Conservation (phyloP, 2,888 invertebrate species). For the Ellobium chinense region DNA sequence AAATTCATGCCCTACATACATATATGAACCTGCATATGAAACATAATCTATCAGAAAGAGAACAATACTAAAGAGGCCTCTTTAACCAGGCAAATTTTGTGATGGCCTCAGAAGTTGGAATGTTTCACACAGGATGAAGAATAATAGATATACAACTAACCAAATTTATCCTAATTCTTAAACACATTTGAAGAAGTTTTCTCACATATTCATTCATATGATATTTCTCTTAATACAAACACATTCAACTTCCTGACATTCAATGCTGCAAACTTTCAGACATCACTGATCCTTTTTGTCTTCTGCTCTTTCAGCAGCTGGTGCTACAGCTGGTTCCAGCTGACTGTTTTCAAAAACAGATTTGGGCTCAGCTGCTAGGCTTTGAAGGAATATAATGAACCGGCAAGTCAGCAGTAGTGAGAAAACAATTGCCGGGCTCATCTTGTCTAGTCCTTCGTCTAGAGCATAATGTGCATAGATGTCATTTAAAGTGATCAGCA, state of each 20-base stretch:
- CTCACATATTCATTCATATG: too few relatives aligned
- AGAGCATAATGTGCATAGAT: conserved; percentile 86
- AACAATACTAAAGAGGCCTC: too few relatives aligned
- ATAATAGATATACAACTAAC: too few relatives aligned
- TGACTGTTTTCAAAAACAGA: conserved; percentile 56
- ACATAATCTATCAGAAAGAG: too few relatives aligned
- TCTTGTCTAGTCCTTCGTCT: conserved; percentile 77
- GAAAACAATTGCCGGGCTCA: conserved; percentile 78
- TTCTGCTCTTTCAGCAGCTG: conserved; percentile 37
- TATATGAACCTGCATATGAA: too few relatives aligned
- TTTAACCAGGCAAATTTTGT: too few relatives aligned
- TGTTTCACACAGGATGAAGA: too few relatives aligned
- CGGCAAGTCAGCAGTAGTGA: conserved; percentile 77
- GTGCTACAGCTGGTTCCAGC: conserved; percentile 30
- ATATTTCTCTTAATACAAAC: too few relatives aligned
- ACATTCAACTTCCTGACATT: too few relatives aligned
- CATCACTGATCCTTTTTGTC: conserved; percentile 54
- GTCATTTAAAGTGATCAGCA: conserved; percentile 91
- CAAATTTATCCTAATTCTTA: background rate
- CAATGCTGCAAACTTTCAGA: too few relatives aligned
- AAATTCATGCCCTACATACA: too few relatives aligned
- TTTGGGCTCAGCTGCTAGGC: conserved; percentile 57
- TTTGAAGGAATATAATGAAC: conserved; percentile 76
- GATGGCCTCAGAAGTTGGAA: too few relatives aligned
- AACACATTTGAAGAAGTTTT: background rate